Evolutionary conservation across 1,140 invertebrate genomes (phyloP).

Genomic region (Geopemphigus sp.): DNA sequence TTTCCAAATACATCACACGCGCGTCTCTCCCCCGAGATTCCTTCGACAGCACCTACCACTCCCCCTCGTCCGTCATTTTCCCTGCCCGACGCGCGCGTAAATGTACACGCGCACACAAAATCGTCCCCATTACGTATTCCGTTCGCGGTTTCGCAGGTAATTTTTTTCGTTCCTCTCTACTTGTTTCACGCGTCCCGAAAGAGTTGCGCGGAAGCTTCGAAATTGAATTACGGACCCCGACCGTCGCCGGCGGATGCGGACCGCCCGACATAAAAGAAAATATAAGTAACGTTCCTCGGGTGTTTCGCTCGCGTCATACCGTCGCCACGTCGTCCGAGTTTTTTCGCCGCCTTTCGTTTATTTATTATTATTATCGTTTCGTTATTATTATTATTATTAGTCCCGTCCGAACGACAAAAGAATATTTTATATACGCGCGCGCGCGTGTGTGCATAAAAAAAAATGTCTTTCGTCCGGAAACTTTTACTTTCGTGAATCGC

Average conservation of each 20-base stretch:
- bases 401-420: background rate
- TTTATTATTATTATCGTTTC: conserved; percentile 2
- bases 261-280: background rate
- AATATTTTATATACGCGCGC: too few relatives aligned
- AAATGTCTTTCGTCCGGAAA: background rate
- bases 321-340: too few relatives aligned
- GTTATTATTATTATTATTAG: background rate
- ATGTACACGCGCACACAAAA: background rate
- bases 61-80: background rate
- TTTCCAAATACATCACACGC: conserved; percentile 30
- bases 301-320: background rate
- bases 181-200: background rate
- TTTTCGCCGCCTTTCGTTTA: background rate
- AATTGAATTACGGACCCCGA: conserved; percentile 21
- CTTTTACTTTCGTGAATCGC: conserved; percentile 1
- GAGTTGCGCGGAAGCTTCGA: background rate
- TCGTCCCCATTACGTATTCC: conserved; percentile 7
- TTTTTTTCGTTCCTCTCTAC: background rate
- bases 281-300: background rate
- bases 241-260: background rate
- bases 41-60: too few relatives aligned
- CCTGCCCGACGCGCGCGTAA: background rate
- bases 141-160: conserved; percentile 22
- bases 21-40: background rate
- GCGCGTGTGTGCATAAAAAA: background rate